Percentiles rank a stretch among this genome's conserved stretches.
Evolutionary conservation across 2,888 invertebrate genomes (phyloP).

Genomic region (Theodoxus fluviatilis): DNA sequence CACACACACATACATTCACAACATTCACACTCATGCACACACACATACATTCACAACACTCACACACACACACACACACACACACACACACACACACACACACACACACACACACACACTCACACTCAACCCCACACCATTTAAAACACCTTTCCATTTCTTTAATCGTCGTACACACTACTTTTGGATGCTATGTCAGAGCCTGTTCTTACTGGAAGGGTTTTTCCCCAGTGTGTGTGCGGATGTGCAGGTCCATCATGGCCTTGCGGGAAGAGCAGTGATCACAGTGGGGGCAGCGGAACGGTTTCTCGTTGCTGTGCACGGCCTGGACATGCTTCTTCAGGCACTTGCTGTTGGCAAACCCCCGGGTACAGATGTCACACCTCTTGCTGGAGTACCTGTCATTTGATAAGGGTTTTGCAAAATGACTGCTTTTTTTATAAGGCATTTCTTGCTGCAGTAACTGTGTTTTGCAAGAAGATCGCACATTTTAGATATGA

Average conservation of each 20-base stretch:
- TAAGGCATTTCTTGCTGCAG: too few species aligned
- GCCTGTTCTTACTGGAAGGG: slow-evolving; percentile 74
- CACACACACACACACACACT: not conserved
- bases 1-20: too few species aligned
- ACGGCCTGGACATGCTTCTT: slow-evolving; percentile 67
- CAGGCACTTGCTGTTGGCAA: slow-evolving; percentile 68
- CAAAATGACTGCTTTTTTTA: too few species aligned
- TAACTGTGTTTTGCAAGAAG: too few species aligned
- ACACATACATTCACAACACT: not conserved
- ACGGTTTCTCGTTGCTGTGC: slow-evolving; percentile 75
- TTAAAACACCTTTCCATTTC: not conserved
- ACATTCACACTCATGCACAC: too few species aligned
- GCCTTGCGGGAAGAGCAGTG: slow-evolving; percentile 74
- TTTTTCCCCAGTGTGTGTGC: slow-evolving; percentile 80
- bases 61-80: not conserved
- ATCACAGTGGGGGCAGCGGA: slow-evolving; percentile 74
- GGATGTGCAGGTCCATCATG: slow-evolving; percentile 74
- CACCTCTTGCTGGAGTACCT: slow-evolving; percentile 69
- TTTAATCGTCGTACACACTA: not conserved
- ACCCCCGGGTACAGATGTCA: slow-evolving; percentile 71
- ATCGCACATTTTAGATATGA: too few species aligned
- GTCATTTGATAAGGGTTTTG: too few species aligned
- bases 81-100: not conserved
- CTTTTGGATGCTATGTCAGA: not conserved
- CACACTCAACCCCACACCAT: not conserved